Conservation (phyloP, 2,113 vertebrate genomes). For the Melanerpes formicivorus region DNA sequence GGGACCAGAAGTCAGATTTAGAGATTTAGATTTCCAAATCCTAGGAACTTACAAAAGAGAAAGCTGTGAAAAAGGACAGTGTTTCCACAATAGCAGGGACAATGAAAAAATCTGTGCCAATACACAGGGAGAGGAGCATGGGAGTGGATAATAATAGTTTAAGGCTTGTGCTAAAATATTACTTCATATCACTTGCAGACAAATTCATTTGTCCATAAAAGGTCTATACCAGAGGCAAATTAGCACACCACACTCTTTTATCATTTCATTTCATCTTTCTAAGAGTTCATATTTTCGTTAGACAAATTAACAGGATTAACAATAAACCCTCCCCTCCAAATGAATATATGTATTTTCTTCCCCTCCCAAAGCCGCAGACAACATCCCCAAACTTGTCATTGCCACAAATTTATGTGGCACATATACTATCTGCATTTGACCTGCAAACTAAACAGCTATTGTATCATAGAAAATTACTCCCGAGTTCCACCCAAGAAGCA, state of each 20-base stretch:
- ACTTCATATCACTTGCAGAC: not conserved
- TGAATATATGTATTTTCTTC: not conserved
- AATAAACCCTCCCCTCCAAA: not conserved
- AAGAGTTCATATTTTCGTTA: not conserved
- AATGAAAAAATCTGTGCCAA: not conserved
- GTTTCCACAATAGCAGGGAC: not conserved
- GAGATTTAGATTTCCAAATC: not conserved
- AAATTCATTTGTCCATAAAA: slow-evolving; percentile 17
- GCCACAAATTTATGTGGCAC: not conserved
- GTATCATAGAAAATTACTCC: not conserved
- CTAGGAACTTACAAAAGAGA: not conserved
- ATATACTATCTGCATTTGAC: not conserved
- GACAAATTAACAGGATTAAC: not conserved
- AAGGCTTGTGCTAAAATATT: slow-evolving; percentile 30
- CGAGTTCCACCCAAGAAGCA: not conserved
- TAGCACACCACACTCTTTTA: not conserved
- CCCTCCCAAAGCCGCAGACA: not conserved
- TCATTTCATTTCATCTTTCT: not conserved
- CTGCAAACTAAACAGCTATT: not conserved
- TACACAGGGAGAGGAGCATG: not conserved
- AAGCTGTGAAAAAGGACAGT: not conserved
- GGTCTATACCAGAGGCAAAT: not conserved
- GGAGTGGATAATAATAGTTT: slow-evolving; percentile 8
- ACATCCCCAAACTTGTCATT: not conserved
- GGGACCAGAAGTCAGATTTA: not conserved